Percentiles rank a stretch among this genome's conserved stretches.
These are phyloP conservation scores for Chromoteleia sp. DNA, from an alignment of 2,888 invertebrate species.

Conservation along the genomic window DNA sequence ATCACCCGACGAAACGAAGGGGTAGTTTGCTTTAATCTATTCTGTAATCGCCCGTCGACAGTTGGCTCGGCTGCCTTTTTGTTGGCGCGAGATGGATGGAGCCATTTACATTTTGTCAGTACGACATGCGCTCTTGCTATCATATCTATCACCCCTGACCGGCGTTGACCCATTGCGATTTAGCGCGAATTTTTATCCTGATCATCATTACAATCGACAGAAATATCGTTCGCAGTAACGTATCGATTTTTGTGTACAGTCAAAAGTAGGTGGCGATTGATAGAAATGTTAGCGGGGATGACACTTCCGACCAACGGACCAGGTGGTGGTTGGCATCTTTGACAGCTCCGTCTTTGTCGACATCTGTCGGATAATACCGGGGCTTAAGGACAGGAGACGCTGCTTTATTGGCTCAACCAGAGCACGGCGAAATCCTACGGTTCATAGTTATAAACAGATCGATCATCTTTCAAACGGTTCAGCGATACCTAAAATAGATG, in stretches of 20 bases:
- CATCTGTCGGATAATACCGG: conserved; percentile 83
- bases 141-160: conserved; percentile 83
- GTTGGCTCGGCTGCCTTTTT: conserved; percentile 84
- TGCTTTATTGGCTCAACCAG: conserved; percentile 70
- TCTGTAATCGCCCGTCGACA: conserved; percentile 84
- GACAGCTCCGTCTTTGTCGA: conserved; percentile 74
- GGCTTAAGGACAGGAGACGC: conserved; percentile 80
- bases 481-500: conserved; percentile 73
- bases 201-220: background rate
- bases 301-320: conserved; percentile 80
- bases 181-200: conserved; percentile 46
- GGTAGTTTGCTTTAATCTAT: conserved; percentile 85
- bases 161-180: conserved; percentile 61
- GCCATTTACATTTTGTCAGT: conserved; percentile 85
- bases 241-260: background rate
- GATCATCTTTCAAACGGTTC: conserved; percentile 84
- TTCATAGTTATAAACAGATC: conserved; percentile 82
- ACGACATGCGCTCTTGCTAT: conserved; percentile 84
- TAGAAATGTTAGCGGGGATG: conserved; percentile 83
- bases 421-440: conserved; percentile 62
- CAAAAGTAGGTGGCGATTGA: conserved; percentile 77
- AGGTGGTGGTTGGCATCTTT: conserved; percentile 77
- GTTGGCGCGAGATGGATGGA: conserved; percentile 84
- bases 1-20: conserved; percentile 84
- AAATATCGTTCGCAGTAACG: background rate